Evolutionary conservation across 2,797 vertebrate species (phyloP).

Genomic region (Perodicticus potto): DNA sequence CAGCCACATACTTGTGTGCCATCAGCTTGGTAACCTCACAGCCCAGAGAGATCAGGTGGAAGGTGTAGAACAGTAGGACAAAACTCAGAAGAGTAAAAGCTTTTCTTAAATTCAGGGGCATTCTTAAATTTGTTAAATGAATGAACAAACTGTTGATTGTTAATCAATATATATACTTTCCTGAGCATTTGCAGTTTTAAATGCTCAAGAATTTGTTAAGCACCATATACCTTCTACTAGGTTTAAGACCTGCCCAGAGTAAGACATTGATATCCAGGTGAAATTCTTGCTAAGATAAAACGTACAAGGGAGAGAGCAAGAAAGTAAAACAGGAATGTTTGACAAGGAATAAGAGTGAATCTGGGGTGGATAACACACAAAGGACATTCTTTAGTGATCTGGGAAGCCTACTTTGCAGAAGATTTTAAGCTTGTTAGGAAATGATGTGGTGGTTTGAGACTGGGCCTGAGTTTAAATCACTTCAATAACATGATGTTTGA

Average conservation of each 20-base stretch:
- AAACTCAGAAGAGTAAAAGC: background rate
- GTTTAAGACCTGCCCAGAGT: background rate
- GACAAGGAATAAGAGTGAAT: background rate
- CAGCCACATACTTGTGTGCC: background rate
- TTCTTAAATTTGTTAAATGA: background rate
- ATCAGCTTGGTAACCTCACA: background rate
- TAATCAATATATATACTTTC: accelerated
- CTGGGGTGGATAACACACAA: no score
- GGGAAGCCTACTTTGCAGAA: background rate
- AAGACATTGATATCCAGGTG: no score
- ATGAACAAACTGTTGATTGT: no score
- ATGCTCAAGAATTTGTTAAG: background rate
- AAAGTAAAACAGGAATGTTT: background rate
- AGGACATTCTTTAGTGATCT: no score
- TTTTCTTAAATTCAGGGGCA: background rate
- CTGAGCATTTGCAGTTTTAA: background rate
- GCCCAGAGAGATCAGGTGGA: background rate
- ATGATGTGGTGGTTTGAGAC: no score
- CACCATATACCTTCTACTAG: background rate
- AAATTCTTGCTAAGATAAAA: background rate
- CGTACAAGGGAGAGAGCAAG: background rate
- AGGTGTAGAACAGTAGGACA: background rate
- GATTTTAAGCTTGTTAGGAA: background rate
- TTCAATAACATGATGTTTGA: background rate
- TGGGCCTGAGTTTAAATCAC: background rate